Evolutionary conservation across 2,113 vertebrate species (phyloP).

Genomic region (Melanotaenia duboulayi): DNA sequence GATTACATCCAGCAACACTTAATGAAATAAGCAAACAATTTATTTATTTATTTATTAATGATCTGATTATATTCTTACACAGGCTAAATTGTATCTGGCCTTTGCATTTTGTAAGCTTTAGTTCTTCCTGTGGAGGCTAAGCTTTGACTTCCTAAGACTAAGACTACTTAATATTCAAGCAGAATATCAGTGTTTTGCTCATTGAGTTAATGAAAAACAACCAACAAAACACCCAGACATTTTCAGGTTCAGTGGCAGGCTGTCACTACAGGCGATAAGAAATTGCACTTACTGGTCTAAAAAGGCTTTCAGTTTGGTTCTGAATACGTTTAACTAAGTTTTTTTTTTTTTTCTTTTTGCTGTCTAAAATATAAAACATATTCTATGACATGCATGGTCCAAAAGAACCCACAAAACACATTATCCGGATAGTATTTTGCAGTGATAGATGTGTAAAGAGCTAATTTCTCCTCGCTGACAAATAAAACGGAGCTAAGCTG

Average conservation of each 20-base stretch:
- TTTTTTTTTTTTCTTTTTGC: too few relatives aligned
- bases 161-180: neutral
- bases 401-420: too few relatives aligned
- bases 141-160: neutral
- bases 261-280: too few relatives aligned
- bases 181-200: neutral
- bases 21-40: conserved; percentile 52
- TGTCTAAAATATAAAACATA: too few relatives aligned
- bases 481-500: neutral
- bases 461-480: neutral
- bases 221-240: too few relatives aligned
- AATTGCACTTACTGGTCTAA: too few relatives aligned
- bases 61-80: conserved; percentile 23
- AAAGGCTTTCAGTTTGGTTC: too few relatives aligned
- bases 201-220: too few relatives aligned
- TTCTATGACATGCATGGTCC: neutral
- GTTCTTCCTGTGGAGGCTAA: neutral
- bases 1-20: conserved; percentile 40
- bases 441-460: neutral
- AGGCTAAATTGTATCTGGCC: conserved; percentile 8
- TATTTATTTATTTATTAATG: conserved; percentile 49
- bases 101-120: conserved; percentile 2
- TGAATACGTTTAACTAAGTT: too few relatives aligned
- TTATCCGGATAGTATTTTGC: neutral
- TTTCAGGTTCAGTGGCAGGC: too few relatives aligned